A percentile compares a stretch with the other conserved stretches of the same genome.
Conservation (phyloP, 53 echinoderm and acorn worm genomes). For the Mesocentrotus franciscanus region DNA sequence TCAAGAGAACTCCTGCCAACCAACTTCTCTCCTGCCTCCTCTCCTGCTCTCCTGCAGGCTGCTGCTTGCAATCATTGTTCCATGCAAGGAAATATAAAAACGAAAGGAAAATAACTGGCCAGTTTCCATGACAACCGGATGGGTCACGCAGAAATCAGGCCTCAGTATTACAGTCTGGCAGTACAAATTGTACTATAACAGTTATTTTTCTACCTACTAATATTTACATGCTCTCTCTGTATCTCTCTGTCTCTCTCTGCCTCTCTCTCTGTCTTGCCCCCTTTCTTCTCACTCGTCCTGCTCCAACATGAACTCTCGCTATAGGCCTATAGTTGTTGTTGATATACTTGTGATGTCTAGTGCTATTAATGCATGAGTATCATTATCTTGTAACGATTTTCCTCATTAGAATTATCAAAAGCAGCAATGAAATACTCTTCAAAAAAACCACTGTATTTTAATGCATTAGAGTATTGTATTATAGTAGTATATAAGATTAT, state of each 20-base stretch:
- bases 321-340: too few relatives aligned
- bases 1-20: background rate
- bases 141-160: conserved; percentile 35
- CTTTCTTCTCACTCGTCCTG: background rate
- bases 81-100: background rate
- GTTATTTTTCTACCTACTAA: background rate
- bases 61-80: conserved; percentile 4
- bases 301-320: too few relatives aligned
- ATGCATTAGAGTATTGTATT: too few relatives aligned
- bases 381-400: too few relatives aligned
- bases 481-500: too few relatives aligned
- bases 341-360: too few relatives aligned
- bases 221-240: background rate
- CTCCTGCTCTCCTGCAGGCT: background rate
- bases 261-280: background rate
- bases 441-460: too few relatives aligned
- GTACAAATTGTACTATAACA: background rate
- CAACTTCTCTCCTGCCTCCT: background rate
- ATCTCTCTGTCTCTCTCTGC: conserved; percentile 6
- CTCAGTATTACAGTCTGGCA: background rate
- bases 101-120: background rate
- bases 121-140: conserved; percentile 26
- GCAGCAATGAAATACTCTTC: too few relatives aligned
- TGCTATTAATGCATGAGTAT: too few relatives aligned
- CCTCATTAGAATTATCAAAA: too few relatives aligned